These are phyloP conservation scores for Amyelois transitella DNA, from an alignment of 1,140 invertebrate species.

Conservation along the genomic window DNA sequence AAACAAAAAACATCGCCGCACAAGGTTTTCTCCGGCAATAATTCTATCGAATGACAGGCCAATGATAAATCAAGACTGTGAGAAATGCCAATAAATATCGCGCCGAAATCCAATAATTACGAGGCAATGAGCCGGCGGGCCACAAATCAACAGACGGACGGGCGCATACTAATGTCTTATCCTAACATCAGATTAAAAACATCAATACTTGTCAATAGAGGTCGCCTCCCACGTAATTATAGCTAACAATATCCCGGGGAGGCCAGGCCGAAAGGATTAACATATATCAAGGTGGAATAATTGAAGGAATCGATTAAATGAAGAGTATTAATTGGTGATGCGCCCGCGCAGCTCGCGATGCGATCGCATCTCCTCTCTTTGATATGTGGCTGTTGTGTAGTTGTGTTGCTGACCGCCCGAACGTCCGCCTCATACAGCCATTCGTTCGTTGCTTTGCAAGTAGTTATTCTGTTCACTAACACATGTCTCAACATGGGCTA, in stretches of 20 bases:
- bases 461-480: background rate
- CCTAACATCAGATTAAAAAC: slow-evolving; percentile 73
- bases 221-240: slow-evolving; percentile 71
- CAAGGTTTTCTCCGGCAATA: slow-evolving; percentile 25
- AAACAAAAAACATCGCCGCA: slow-evolving; percentile 29
- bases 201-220: slow-evolving; percentile 71
- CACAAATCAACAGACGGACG: slow-evolving; percentile 64
- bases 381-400: slow-evolving; percentile 31
- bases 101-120: slow-evolving; percentile 70
- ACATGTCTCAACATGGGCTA: background rate
- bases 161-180: slow-evolving; percentile 66
- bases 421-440: background rate
- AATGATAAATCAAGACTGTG: slow-evolving; percentile 62
- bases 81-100: slow-evolving; percentile 65
- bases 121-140: slow-evolving; percentile 57
- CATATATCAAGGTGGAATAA: slow-evolving; percentile 68
- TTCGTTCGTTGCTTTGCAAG: slow-evolving; percentile 16
- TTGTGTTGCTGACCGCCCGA: slow-evolving; percentile 16
- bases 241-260: slow-evolving; percentile 65
- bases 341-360: slow-evolving; percentile 46
- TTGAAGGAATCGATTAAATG: slow-evolving; percentile 71
- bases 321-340: slow-evolving; percentile 70
- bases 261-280: slow-evolving; percentile 56
- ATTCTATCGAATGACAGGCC: slow-evolving; percentile 37
- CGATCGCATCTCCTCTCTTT: slow-evolving; percentile 27